phyloP scores from a whole-genome alignment of 2,888 invertebrate species.

The Pseudococcus viburni region DNA sequence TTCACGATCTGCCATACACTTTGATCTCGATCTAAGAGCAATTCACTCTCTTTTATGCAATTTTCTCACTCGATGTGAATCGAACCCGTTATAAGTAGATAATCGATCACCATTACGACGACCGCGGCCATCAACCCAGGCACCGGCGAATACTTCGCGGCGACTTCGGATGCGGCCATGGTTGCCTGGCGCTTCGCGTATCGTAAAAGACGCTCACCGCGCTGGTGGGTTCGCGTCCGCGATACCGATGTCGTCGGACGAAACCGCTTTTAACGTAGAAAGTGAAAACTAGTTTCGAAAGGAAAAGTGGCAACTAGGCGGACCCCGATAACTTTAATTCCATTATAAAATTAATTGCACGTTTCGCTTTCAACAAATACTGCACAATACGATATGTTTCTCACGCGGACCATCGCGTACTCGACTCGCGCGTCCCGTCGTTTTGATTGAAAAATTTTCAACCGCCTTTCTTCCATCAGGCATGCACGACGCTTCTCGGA shows the following conservation, averaged over 20 bases:
- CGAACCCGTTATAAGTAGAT: too few relatives aligned
- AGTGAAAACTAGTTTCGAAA: constrained; percentile 67
- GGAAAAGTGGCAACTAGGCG: constrained; percentile 66
- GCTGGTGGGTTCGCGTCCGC: constrained; percentile 2
- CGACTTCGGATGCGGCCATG: background rate
- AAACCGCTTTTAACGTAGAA: constrained; percentile 66
- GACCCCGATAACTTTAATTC: constrained; percentile 66
- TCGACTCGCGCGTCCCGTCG: constrained; percentile 30
- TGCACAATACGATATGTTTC: constrained; percentile 64
- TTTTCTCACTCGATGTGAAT: too few relatives aligned
- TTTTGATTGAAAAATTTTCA: constrained; percentile 60
- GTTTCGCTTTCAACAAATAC: constrained; percentile 66
- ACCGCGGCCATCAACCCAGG: background rate
- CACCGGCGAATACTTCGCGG: background rate
- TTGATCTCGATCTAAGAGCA: too few relatives aligned
- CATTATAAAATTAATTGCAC: constrained; percentile 67
- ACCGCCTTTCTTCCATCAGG: constrained; percentile 56
- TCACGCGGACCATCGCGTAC: constrained; percentile 62
- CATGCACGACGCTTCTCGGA: constrained; percentile 53
- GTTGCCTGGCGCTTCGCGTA: constrained; percentile 13
- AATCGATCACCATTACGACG: too few relatives aligned
- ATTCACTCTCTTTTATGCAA: too few relatives aligned
- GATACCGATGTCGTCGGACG: constrained; percentile 10
- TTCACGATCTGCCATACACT: too few relatives aligned
- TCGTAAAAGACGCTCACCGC: constrained; percentile 63